These are phyloP conservation scores for Pyrgus malvae DNA, from an alignment of 2,888 invertebrate species.

Conservation along the genomic window DNA sequence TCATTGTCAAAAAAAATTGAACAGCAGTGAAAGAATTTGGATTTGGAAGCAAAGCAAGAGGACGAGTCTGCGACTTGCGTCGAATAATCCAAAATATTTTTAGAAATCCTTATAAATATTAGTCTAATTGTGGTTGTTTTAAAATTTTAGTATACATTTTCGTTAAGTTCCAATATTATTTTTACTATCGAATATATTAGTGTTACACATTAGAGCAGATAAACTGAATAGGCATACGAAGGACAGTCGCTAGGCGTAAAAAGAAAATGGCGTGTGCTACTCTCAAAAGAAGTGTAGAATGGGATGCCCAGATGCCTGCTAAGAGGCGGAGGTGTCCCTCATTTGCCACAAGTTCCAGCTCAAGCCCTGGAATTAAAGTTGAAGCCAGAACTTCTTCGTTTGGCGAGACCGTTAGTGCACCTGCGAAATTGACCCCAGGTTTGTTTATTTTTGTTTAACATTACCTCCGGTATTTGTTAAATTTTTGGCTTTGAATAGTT, in stretches of 20 bases:
- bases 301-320: constrained; percentile 94
- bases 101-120: constrained; percentile 59
- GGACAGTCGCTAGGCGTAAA: constrained; percentile 83
- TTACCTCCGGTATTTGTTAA: constrained; percentile 6
- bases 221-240: constrained; percentile 60
- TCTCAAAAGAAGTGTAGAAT: constrained; percentile 96
- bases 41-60: constrained; percentile 61
- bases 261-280: constrained; percentile 98
- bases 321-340: constrained; percentile 96
- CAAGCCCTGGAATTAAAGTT: constrained; percentile 76
- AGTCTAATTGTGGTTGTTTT: constrained; percentile 49
- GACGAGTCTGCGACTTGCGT: constrained; percentile 46
- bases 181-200: constrained; percentile 52
- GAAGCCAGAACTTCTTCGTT: constrained; percentile 89
- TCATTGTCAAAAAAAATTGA: constrained; percentile 54
- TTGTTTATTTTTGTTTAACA: constrained; percentile 58
- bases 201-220: constrained; percentile 53
- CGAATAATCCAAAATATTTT: constrained; percentile 61
- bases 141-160: constrained; percentile 51
- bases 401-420: constrained; percentile 88
- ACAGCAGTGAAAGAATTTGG: constrained; percentile 53
- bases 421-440: constrained; percentile 93
- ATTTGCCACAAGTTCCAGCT: constrained; percentile 85
- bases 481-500: neutral
- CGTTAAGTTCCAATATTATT: constrained; percentile 58